Evolutionary conservation across 2,797 vertebrate species (phyloP), one percentile per base, ranked within the genome.

Genomic region (Argentina silus): DNA sequence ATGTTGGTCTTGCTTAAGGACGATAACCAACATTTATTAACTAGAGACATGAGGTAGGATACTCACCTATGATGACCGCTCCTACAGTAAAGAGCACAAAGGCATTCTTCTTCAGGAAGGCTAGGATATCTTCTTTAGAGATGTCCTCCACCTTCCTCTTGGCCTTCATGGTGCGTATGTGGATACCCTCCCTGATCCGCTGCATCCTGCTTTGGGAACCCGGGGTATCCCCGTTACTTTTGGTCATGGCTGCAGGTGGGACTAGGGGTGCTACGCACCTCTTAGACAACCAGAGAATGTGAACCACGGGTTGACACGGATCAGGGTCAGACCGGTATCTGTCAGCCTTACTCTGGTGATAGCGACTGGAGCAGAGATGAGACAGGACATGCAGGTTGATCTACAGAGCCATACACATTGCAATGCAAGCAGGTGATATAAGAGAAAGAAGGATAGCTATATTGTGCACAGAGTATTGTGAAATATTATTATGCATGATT

Each of bases 91-190:
- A 97, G 60, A 99, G 93, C 80, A 99, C 98, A 81, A 99, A 99
- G 70, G 95, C 96, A 73, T 99, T 98, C 92, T 93, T 95, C 87
- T 93, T 93, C 60, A 98, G 85, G 90, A 97, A 99, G 83, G 88
- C 92, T 86, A 96, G 96, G 66, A 99, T 87, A 23, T 98, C 96
- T 7, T 98, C 96, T 87, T 96, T 98, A 48, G 95, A 97, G 87
- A 99, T 95, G 89, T 95, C 97, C 81, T 97, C 96, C 73, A 98
- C 96, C 93, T 95, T 97, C 92, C 96, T 96, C 93, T 95, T 98
- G 2, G 97, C 97, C 90, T 95, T 92, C 82, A 97, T 94, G 2
- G 96, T 95, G 79, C 96, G 96, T 83, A 98, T 95, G 78, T 97
- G 95, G 67, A 99, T 95, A n/a, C 95, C 90, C 87, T 97, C 95